Evolutionary conservation across 2,888 invertebrate species (phyloP), one percentile per base, ranked within the genome.

Genomic region (Mystacides longicornis): DNA sequence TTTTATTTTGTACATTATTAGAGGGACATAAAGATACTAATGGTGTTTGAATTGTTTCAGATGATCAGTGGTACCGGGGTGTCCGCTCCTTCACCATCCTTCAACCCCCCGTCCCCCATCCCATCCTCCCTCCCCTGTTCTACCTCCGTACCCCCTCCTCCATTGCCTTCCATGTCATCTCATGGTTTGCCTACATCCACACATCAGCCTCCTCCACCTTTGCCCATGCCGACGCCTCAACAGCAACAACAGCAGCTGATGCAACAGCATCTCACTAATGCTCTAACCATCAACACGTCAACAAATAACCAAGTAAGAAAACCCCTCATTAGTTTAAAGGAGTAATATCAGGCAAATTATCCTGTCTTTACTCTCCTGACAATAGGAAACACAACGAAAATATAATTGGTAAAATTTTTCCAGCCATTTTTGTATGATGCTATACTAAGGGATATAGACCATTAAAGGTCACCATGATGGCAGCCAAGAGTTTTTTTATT

Each of bases 281-380:
- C 75, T 14, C 69, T 75, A 49, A 74, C 76, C 64, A 74, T 75
- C 63, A 76, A 77, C 62, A 77, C 77, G n/a, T 71, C 73, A n/a
- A 71, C 72, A 37, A 67, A 72, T 2, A 74, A 74, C 37, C n/a
- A n/a, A n/a, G n/a, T n/a, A n/a, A n/a, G n/a, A n/a, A n/a, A n/a
- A n/a, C n/a, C n/a, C n/a, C n/a, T n/a, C n/a, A n/a, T n/a, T n/a
- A n/a, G n/a, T n/a, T n/a, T n/a, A n/a, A n/a, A n/a, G n/a, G n/a
- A n/a, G n/a, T n/a, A n/a, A n/a, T n/a, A n/a, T n/a, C n/a, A n/a
- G n/a, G n/a, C n/a, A n/a, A n/a, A n/a, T n/a, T n/a, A n/a, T n/a
- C n/a, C n/a, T n/a, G n/a, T n/a, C n/a, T n/a, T n/a, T n/a, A n/a
- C n/a, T n/a, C n/a, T n/a, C n/a, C n/a, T n/a, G n/a, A n/a, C n/a